Base-by-base conservation (phyloP, 1,140 invertebrate species). In the Pseudomyrmex sp. region DNA sequence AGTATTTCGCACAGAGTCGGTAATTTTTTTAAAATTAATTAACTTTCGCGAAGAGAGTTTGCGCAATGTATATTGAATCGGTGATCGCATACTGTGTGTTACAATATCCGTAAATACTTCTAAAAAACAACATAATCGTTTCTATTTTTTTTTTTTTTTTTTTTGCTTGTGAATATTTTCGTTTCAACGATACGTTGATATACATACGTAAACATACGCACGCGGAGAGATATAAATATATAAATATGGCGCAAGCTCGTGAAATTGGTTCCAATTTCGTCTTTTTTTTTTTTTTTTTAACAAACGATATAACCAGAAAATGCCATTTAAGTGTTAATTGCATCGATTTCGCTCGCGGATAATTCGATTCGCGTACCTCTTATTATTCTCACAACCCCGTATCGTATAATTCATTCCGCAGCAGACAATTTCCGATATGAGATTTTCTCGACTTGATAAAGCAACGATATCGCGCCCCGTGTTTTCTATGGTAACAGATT, bases 311-410 rank as follows among this genome's bases (percentile, higher is more conserved):
- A 85, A 86, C 62, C 69, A 82, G 76, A 74, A 86, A 86, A 75
- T 69, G 63, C 69, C 63, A 86, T 85, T 85, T 69, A 85, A 82
- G 69, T 66, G 85, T 70, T 87, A 87, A 87, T 85, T 85, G 70
- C 84, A 54, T 61, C 77, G 85, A 84, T 85, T 87, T 82, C 58
- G 63, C 65, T 66, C 44, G 12, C 50, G 69, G 70, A 74, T 87
- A 82, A 85, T 63, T 80, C 70, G 70, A 74, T 61, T 56, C 59
- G 18, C 56, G 58, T 68, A 75, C 18, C 79, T 82, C 70, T 82
- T 52, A 80, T 80, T 80, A 80, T 87, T 66, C 50, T 85, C 80
- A 82, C 80, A 82, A 82, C 70, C 63, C 54, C 35, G 46, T 58
- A 44, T 18, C 66, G 69, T 82, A 68, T 87, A 87, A 87, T 87